Conservation (phyloP, 2,113 vertebrate species). For the Lophotis ruficrista region DNA sequence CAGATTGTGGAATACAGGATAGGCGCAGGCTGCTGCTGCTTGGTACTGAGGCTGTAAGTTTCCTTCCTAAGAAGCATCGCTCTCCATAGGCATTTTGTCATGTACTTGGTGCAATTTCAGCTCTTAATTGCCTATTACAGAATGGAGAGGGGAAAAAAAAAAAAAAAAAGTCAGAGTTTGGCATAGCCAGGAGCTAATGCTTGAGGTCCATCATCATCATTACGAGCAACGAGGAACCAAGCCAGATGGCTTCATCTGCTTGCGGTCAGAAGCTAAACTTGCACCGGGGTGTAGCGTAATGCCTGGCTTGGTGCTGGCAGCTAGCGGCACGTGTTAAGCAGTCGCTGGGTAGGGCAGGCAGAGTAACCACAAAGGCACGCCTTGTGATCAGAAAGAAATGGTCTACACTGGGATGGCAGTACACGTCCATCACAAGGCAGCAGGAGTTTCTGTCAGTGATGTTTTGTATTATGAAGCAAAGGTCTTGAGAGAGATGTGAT, state of each 20-base stretch:
- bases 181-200: not conserved
- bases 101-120: conserved; percentile 3
- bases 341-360: not conserved
- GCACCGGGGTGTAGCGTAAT: accelerated
- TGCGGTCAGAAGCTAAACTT: not conserved
- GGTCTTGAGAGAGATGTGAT: not conserved
- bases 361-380: not conserved
- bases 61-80: not conserved
- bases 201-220: not conserved
- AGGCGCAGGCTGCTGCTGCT: conserved; percentile 33
- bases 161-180: not conserved
- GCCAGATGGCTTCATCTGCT: not conserved
- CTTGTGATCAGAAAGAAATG: not conserved
- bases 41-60: not conserved
- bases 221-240: not conserved
- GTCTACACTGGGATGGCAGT: not conserved
- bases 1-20: conserved; percentile 61
- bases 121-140: conserved; percentile 3
- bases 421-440: not conserved
- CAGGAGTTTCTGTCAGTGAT: not conserved
- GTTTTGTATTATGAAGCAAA: not conserved
- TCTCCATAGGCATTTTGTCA: not conserved
- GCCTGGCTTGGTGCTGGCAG: not conserved
- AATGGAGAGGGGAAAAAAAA: not conserved
- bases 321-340: not conserved